Conservation (phyloP, 1,140 invertebrate genomes). For the Anastrepha ludens region DNA sequence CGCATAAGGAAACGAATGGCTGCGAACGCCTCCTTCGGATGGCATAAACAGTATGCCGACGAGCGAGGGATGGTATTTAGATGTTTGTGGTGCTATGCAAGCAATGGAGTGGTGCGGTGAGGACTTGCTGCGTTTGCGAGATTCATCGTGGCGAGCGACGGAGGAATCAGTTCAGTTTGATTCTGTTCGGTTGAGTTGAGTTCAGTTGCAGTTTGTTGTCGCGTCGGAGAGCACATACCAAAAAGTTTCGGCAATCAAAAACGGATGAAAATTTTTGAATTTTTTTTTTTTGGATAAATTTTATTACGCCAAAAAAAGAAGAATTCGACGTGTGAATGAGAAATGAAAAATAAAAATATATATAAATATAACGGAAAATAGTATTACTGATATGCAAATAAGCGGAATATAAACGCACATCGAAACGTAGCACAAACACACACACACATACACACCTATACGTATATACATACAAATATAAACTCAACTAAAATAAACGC, state of each 20-base stretch:
- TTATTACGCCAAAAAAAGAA: slow-evolving; percentile 40
- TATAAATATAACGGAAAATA: background rate
- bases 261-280: slow-evolving; percentile 39
- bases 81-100: background rate
- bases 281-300: slow-evolving; percentile 7
- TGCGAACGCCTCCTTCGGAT: slow-evolving; percentile 41
- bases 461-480: background rate
- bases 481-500: background rate
- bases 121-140: slow-evolving; percentile 18
- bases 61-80: background rate
- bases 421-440: slow-evolving; percentile 35
- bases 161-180: slow-evolving; percentile 52
- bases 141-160: slow-evolving; percentile 37
- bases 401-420: slow-evolving; percentile 9
- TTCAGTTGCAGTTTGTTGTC: slow-evolving; percentile 54
- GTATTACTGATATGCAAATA: slow-evolving; percentile 6
- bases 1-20: slow-evolving; percentile 34
- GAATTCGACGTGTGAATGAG: slow-evolving; percentile 1
- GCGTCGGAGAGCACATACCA: slow-evolving; percentile 45
- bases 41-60: background rate
- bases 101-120: background rate
- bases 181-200: slow-evolving; percentile 55
- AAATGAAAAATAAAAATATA: background rate
- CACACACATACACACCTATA: background rate
- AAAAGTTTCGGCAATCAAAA: slow-evolving; percentile 30